Evolutionary conservation across 2,888 invertebrate genomes (phyloP).

Genomic region (Trilocha varians): DNA sequence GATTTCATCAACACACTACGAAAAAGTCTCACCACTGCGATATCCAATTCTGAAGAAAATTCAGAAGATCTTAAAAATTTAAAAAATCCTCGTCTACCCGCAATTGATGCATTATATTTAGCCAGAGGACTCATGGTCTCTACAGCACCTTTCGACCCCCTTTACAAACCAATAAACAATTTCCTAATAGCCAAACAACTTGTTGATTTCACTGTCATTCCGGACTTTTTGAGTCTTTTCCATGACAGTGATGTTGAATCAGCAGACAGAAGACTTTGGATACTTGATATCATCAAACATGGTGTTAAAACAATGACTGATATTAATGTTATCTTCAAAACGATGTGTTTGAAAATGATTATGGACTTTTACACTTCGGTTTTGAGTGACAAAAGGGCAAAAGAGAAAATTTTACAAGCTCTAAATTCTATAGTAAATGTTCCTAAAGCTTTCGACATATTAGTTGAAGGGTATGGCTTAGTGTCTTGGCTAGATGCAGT

Average conservation of each 20-base stretch:
- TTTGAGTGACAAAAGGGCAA: conserved; percentile 75
- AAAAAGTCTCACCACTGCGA: conserved; percentile 69
- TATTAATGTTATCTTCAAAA: conserved; percentile 80
- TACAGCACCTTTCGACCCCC: conserved; percentile 80
- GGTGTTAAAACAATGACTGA: conserved; percentile 85
- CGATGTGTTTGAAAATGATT: conserved; percentile 83
- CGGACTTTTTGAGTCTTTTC: conserved; percentile 89
- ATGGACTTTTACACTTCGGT: conserved; percentile 79
- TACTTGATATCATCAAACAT: conserved; percentile 82
- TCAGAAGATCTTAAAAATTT: conserved; percentile 16
- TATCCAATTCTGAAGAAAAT: conserved; percentile 21
- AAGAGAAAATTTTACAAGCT: conserved; percentile 78
- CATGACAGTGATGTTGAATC: conserved; percentile 83
- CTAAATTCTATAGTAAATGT: conserved; percentile 76
- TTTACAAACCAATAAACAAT: conserved; percentile 85
- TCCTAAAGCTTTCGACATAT: conserved; percentile 75
- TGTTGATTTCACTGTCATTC: conserved; percentile 84
- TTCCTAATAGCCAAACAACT: conserved; percentile 85
- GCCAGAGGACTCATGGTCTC: conserved; percentile 80
- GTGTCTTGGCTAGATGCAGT: conserved; percentile 77
- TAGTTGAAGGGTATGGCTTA: conserved; percentile 79
- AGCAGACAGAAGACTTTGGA: conserved; percentile 81
- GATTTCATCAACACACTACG: conserved; percentile 79
- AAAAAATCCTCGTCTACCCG: conserved; percentile 67
- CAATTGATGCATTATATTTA: conserved; percentile 79